Evolutionary conservation across 1,140 invertebrate species (phyloP).

Genomic region (Papilio glaucus): DNA sequence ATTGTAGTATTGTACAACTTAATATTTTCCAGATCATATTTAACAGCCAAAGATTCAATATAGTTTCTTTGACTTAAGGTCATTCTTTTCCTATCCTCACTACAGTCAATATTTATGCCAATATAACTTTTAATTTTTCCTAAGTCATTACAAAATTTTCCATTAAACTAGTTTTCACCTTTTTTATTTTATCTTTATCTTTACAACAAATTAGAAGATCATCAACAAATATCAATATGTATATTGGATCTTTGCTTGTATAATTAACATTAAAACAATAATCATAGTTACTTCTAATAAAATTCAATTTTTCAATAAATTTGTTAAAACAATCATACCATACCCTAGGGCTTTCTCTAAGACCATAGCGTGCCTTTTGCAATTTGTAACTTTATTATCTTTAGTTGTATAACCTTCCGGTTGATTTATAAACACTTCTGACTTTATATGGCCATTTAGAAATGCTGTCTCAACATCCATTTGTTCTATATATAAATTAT

Average conservation of each 20-base stretch:
- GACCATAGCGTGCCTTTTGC: too few species aligned
- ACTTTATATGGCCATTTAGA: too few species aligned
- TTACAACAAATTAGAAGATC: constrained; percentile 48
- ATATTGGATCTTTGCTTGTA: constrained; percentile 40
- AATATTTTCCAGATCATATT: constrained; percentile 62
- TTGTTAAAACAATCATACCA: too few species aligned
- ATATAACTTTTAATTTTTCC: too few species aligned
- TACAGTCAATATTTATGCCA: constrained; percentile 57
- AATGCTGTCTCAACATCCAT: too few species aligned
- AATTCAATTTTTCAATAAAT: too few species aligned
- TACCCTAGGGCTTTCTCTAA: too few species aligned
- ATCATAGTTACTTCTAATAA: constrained; percentile 52
- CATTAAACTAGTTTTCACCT: constrained; percentile 50
- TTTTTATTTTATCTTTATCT: constrained; percentile 48
- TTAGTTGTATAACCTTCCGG: too few species aligned
- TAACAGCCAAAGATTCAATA: constrained; percentile 67
- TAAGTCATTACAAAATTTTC: constrained; percentile 61
- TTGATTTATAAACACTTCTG: too few species aligned
- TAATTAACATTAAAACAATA: constrained; percentile 46
- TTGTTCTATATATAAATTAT: too few species aligned
- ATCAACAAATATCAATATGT: constrained; percentile 52
- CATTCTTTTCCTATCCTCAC: constrained; percentile 51
- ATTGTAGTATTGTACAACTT: constrained; percentile 68
- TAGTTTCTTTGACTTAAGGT: constrained; percentile 66
- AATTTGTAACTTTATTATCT: too few species aligned